These are phyloP conservation scores for Gorsachius goisagi DNA, from an alignment of 2,113 vertebrate genomes.

Conservation along the genomic window DNA sequence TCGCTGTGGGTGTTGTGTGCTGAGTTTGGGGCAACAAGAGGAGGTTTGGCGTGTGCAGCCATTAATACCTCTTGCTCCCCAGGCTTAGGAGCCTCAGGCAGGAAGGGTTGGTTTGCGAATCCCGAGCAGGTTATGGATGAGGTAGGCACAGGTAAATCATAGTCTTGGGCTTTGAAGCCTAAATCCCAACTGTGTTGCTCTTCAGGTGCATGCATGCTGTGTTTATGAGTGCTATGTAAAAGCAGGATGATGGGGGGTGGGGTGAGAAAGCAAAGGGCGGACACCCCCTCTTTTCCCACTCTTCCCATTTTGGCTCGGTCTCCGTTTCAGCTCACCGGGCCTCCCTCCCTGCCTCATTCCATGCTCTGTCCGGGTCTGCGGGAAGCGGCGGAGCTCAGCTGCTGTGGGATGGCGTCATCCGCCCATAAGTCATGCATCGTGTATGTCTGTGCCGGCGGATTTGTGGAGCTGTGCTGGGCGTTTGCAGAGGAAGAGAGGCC, in stretches of 20 bases:
- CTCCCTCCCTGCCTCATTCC: fast-evolving
- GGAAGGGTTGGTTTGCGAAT: not conserved
- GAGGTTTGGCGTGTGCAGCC: not conserved
- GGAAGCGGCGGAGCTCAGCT: not conserved
- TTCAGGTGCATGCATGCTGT: not conserved
- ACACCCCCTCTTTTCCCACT: fast-evolving
- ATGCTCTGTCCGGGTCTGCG: not conserved
- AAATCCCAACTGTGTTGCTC: not conserved
- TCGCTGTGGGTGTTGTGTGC: fast-evolving
- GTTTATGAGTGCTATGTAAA: not conserved
- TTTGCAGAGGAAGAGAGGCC: not conserved
- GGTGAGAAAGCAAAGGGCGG: not conserved
- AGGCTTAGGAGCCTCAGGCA: not conserved
- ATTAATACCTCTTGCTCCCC: fast-evolving
- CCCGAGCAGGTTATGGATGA: not conserved
- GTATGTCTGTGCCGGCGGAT: fast-evolving
- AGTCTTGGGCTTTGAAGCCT: not conserved
- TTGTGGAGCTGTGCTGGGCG: not conserved
- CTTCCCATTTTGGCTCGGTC: not conserved
- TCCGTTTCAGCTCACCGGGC: fast-evolving
- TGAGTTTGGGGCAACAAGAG: not conserved
- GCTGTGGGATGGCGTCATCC: not conserved
- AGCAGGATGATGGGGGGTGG: not conserved
- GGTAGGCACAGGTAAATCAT: not conserved
- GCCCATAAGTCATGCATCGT: not conserved